phyloP scores from a whole-genome alignment of 1,140 invertebrate species.

The Heliconius melpomene region DNA sequence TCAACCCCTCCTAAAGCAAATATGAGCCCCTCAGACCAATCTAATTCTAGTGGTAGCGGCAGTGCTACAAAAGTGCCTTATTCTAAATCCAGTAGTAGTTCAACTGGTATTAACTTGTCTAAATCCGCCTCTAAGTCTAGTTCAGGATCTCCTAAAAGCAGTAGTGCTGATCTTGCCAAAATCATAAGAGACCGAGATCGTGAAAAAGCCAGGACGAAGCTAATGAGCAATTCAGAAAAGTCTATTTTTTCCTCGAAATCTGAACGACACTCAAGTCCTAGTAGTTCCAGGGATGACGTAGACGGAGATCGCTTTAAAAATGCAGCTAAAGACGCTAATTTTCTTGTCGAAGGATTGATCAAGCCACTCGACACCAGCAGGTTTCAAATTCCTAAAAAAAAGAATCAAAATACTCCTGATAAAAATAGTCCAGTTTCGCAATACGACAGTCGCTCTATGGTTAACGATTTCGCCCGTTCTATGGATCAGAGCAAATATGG shows the following conservation, averaged over 20 bases:
- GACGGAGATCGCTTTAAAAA: slow-evolving; percentile 82
- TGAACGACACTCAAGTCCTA: slow-evolving; percentile 85
- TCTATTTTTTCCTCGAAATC: slow-evolving; percentile 86
- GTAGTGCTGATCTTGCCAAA: slow-evolving; percentile 74
- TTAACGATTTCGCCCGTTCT: slow-evolving; percentile 68
- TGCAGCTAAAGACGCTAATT: slow-evolving; percentile 82
- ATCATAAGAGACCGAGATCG: slow-evolving; percentile 73
- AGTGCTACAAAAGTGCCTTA: slow-evolving; percentile 80
- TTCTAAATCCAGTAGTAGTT: slow-evolving; percentile 83
- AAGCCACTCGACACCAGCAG: slow-evolving; percentile 90
- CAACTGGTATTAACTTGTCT: slow-evolving; percentile 77
- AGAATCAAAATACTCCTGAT: slow-evolving; percentile 74
- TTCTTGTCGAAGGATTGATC: slow-evolving; percentile 87
- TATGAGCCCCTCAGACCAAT: slow-evolving; percentile 66
- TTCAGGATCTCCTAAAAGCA: slow-evolving; percentile 78
- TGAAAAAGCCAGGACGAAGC: slow-evolving; percentile 74
- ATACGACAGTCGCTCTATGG: slow-evolving; percentile 71
- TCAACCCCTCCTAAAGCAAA: slow-evolving; percentile 72
- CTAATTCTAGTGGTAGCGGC: slow-evolving; percentile 53
- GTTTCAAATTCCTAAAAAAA: slow-evolving; percentile 92
- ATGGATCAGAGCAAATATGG: slow-evolving; percentile 71
- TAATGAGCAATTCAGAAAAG: slow-evolving; percentile 83
- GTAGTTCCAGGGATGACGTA: slow-evolving; percentile 82
- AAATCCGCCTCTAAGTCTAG: slow-evolving; percentile 80
- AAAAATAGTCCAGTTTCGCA: slow-evolving; percentile 70